Conservation (phyloP, 1,140 invertebrate species). For the Portunus trituberculatus region DNA sequence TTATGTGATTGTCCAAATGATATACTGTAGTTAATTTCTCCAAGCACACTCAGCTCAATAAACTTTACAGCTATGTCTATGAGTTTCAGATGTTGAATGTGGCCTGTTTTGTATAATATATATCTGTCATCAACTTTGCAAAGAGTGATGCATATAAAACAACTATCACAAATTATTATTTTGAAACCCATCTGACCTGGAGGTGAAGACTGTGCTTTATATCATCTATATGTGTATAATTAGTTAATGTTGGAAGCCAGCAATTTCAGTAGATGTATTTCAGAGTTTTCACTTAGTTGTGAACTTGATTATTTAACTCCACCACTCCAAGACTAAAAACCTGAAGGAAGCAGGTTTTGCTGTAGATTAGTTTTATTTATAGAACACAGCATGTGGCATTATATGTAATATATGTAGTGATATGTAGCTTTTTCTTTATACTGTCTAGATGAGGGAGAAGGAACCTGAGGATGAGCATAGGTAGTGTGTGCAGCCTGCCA, state of each 20-base stretch:
- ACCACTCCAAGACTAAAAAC: neutral
- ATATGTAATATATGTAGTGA: neutral
- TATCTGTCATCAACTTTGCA: no score
- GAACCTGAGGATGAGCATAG: neutral
- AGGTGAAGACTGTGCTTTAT: neutral
- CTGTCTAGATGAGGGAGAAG: neutral
- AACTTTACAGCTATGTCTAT: neutral
- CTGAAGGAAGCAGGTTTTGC: neutral
- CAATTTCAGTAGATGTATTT: neutral
- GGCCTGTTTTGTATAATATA: no score
- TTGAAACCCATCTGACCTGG: neutral
- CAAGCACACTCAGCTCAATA: neutral
- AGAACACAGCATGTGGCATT: constrained; percentile 12
- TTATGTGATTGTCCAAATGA: neutral
- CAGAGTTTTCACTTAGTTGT: neutral
- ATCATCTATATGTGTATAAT: neutral
- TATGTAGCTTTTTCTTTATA: neutral
- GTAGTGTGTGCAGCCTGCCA: neutral
- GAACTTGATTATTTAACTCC: neutral
- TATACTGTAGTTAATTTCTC: neutral
- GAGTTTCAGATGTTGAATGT: neutral
- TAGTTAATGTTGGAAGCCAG: neutral
- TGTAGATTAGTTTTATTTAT: neutral
- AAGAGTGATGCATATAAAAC: no score
- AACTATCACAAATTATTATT: neutral